phyloP scores from a whole-genome alignment of 2,113 vertebrate genomes.

The Camelus dromedarius region DNA sequence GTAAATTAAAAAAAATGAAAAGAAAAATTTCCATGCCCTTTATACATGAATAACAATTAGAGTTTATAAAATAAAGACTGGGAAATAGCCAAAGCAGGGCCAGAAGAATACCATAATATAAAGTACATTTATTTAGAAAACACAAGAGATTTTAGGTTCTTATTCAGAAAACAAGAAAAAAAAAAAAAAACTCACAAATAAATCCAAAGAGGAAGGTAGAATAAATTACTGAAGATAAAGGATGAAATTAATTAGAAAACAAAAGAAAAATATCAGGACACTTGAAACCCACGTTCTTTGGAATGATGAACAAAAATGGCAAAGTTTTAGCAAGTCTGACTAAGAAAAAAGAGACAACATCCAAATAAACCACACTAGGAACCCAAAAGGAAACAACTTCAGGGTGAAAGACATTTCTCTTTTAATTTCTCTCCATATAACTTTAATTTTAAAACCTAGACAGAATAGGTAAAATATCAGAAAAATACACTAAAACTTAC shows the following conservation, averaged over 20 bases:
- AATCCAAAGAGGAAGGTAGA: neutral
- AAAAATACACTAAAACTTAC: neutral
- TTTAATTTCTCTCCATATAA: neutral
- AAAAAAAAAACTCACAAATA: neutral
- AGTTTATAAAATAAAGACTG: neutral
- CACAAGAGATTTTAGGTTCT: neutral
- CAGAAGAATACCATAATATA: neutral
- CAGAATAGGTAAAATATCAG: neutral
- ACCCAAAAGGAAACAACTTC: neutral
- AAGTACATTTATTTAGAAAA: neutral
- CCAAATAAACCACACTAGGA: neutral
- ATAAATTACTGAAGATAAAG: neutral
- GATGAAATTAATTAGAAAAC: neutral
- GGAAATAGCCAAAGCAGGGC: neutral
- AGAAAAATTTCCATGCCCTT: conserved; percentile 4
- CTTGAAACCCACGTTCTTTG: neutral
- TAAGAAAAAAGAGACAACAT: neutral
- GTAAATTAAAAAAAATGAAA: neutral
- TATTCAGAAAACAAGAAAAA: neutral
- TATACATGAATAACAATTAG: neutral
- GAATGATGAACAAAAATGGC: neutral
- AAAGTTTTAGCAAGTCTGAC: neutral
- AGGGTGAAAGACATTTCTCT: neutral
- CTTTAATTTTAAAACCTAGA: neutral
- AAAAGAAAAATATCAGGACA: neutral